phyloP scores from a whole-genome alignment of 37 sponge, comb jelly and placozoan genomes.

The Ianthella basta region DNA sequence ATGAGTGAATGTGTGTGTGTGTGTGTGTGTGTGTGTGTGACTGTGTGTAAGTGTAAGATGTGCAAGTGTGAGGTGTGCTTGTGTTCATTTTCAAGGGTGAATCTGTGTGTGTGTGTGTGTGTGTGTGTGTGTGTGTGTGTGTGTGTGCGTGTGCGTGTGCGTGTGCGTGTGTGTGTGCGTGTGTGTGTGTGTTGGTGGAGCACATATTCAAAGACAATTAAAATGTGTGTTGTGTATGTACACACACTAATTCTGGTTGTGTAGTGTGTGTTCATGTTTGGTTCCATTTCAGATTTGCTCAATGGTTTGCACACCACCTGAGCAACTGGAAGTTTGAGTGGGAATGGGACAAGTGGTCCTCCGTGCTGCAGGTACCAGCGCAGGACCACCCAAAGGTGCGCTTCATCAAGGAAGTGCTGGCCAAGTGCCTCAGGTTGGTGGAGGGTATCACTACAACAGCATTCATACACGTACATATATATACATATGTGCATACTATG shows the following conservation, averaged over 20 bases:
- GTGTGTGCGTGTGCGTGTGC: too few relatives aligned
- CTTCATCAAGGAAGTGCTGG: constrained; percentile 70
- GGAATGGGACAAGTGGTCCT: constrained; percentile 88
- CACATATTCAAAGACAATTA: background rate
- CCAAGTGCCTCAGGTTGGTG: constrained; percentile 69
- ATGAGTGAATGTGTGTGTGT: constrained; percentile 7
- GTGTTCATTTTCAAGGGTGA: too few relatives aligned
- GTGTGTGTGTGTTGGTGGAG: background rate
- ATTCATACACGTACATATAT: background rate
- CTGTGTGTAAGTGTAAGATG: too few relatives aligned
- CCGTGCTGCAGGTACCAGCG: constrained; percentile 39
- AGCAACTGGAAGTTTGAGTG: constrained; percentile 93
- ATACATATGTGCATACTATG: background rate
- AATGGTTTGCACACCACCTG: constrained; percentile 92
- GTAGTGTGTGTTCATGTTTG: constrained; percentile 6
- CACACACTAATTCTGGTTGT: background rate
- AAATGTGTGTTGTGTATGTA: background rate
- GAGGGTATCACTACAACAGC: background rate
- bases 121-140: too few relatives aligned
- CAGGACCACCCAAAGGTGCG: constrained; percentile 45
- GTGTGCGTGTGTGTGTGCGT: too few relatives aligned
- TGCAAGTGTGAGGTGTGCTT: too few relatives aligned
- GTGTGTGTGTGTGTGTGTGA: background rate
- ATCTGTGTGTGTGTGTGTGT: too few relatives aligned
- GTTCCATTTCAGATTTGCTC: constrained; percentile 64